Conservation (phyloP, 2,888 invertebrate species). For the Metalampra italica region DNA sequence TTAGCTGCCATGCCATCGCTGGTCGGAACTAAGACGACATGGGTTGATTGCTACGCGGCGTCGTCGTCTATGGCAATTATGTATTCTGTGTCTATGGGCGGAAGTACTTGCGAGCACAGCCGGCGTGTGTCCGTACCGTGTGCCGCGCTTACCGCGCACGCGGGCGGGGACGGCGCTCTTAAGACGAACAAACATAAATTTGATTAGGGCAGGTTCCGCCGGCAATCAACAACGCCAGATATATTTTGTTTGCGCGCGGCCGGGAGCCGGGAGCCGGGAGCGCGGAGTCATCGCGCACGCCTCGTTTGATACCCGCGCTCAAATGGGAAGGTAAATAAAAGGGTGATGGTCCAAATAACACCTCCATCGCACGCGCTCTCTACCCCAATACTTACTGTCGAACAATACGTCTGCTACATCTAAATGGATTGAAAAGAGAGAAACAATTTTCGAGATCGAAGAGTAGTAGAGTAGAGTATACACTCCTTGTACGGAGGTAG, state of each 20-base stretch:
- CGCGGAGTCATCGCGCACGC: neutral
- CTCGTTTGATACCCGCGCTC: neutral
- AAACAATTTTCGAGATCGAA: too few species aligned
- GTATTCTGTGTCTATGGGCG: too few species aligned
- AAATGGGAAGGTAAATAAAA: neutral
- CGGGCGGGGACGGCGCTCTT: slow-evolving; percentile 35
- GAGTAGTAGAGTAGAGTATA: too few species aligned
- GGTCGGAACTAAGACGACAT: too few species aligned
- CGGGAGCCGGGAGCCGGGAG: slow-evolving; percentile 25
- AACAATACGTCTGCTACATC: too few species aligned
- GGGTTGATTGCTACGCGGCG: too few species aligned
- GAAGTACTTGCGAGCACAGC: too few species aligned
- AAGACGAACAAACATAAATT: slow-evolving; percentile 73
- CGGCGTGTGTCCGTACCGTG: neutral
- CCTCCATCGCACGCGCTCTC: neutral
- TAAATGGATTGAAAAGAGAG: too few species aligned
- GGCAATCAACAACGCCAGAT: slow-evolving; percentile 56
- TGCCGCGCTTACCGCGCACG: slow-evolving; percentile 10
- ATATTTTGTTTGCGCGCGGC: slow-evolving; percentile 55
- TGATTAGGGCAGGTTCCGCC: slow-evolving; percentile 67
- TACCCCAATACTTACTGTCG: too few species aligned
- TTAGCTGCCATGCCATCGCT: too few species aligned
- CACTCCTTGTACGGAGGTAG: too few species aligned
- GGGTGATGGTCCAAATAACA: neutral
- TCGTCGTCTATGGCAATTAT: too few species aligned